Base-by-base conservation (phyloP, 2,888 invertebrate genomes). In the Harpalus rubripes region DNA sequence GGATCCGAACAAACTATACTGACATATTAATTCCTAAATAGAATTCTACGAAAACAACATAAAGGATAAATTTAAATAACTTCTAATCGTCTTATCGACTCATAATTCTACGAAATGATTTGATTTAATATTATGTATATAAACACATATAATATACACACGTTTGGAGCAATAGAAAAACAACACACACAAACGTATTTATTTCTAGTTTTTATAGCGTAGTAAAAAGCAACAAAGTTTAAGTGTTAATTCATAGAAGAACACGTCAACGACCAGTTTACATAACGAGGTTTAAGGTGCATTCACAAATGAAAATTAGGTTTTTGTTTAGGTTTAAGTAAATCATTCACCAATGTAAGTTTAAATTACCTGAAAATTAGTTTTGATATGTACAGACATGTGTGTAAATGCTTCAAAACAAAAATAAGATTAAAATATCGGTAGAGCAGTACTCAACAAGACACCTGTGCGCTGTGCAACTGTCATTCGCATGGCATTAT, bases 241-340 rank as follows among this genome's bases (percentile, higher is more conserved):
- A 52, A 52, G 44, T 52, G 44, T 52, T 52, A 52, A 52, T 52
- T 52, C 44, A 52, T 52, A 52, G 44, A 44, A 44, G 44, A 52
- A 12, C 44, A 12, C 44, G 44, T 52, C 44, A 52, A 52, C 44
- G 44, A 52, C 44, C 44, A 52, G 44, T 52, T 52, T 52, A 52
- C 44, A 52, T 52, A 52, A 52, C 12, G 44, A 5, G 44, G 12
- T 52, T 52, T 22, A n/a, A n/a, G n/a, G n/a, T n/a, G n/a, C n/a
- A n/a, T n/a, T n/a, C n/a, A n/a, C n/a, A n/a, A n/a, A n/a, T n/a
- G n/a, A n/a, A n/a, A n/a, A n/a, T n/a, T n/a, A n/a, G n/a, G n/a
- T n/a, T n/a, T n/a, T n/a, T n/a, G n/a, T n/a, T n/a, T n/a, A n/a
- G n/a, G n/a, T n/a, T n/a, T n/a, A n/a, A n/a, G n/a, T n/a, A n/a